Evolutionary conservation across 1,140 invertebrate species (phyloP).

Genomic region (Brachionus manjavacas): DNA sequence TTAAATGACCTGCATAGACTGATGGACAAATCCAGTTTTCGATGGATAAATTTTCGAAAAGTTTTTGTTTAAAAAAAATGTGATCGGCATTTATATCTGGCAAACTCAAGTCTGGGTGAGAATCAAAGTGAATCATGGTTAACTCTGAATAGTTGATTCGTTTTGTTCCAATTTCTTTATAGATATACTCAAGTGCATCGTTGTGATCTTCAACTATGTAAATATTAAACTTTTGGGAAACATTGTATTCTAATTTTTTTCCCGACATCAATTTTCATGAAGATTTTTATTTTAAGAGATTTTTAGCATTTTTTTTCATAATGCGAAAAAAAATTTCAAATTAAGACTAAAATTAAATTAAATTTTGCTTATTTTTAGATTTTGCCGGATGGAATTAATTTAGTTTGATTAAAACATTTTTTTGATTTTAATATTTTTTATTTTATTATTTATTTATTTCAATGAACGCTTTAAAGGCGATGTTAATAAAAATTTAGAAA

Average conservation of each 20-base stretch:
- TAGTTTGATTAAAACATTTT: neutral
- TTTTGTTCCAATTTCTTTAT: conserved; percentile 74
- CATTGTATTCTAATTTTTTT: neutral
- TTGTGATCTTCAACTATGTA: conserved; percentile 70
- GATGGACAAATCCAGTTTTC: conserved; percentile 88
- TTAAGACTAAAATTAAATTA: neutral
- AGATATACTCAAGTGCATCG: conserved; percentile 66
- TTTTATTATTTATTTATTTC: too few species aligned
- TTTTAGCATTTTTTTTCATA: neutral
- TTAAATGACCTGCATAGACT: conserved; percentile 76
- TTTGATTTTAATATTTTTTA: neutral
- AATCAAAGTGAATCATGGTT: conserved; percentile 77
- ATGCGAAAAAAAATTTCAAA: neutral
- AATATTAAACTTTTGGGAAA: neutral
- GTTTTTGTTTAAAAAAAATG: conserved; percentile 64
- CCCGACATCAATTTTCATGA: neutral
- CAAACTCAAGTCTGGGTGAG: conserved; percentile 81
- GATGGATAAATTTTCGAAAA: conserved; percentile 62
- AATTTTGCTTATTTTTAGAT: neutral
- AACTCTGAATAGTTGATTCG: conserved; percentile 71
- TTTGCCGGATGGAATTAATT: too few species aligned
- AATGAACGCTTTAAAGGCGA: too few species aligned
- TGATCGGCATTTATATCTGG: conserved; percentile 66
- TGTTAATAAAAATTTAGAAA: too few species aligned
- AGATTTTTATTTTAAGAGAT: neutral